phyloP scores from a whole-genome alignment of 2,113 vertebrate species.

The Ploceus nigricollis region DNA sequence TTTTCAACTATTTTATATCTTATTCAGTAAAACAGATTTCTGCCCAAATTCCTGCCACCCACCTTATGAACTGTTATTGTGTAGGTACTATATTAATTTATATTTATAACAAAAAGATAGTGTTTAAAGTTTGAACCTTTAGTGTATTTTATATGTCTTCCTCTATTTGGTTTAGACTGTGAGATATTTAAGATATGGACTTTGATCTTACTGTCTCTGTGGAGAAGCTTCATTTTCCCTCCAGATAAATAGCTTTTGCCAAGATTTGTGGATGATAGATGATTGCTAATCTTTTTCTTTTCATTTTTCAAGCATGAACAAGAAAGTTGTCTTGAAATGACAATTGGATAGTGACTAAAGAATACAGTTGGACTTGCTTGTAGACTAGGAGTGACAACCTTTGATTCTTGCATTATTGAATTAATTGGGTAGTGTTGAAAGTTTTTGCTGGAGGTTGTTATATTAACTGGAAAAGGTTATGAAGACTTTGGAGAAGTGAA shows the following conservation, averaged over 20 bases:
- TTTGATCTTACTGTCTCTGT: not conserved
- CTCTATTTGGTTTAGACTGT: not conserved
- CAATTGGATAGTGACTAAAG: not conserved
- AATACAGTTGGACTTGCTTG: not conserved
- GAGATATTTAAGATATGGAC: not conserved
- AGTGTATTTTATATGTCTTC: not conserved
- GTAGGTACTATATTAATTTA: not conserved
- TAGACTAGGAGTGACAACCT: not conserved
- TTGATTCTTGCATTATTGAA: not conserved
- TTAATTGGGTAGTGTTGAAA: not conserved
- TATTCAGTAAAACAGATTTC: not conserved
- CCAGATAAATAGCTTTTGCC: not conserved
- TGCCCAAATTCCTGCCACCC: not conserved
- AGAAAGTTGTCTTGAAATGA: not conserved
- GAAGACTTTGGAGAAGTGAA: not conserved
- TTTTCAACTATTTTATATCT: not conserved
- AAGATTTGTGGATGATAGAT: not conserved
- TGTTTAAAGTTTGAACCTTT: not conserved
- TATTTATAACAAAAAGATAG: not conserved
- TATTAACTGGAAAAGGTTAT: not conserved
- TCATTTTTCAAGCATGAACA: not conserved
- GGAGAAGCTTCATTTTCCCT: not conserved
- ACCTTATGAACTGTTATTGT: not conserved
- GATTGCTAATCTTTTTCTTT: not conserved
- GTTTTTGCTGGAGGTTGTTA: not conserved